phyloP scores from a whole-genome alignment of 2,797 vertebrate genomes.

The Scleropages formosus region DNA sequence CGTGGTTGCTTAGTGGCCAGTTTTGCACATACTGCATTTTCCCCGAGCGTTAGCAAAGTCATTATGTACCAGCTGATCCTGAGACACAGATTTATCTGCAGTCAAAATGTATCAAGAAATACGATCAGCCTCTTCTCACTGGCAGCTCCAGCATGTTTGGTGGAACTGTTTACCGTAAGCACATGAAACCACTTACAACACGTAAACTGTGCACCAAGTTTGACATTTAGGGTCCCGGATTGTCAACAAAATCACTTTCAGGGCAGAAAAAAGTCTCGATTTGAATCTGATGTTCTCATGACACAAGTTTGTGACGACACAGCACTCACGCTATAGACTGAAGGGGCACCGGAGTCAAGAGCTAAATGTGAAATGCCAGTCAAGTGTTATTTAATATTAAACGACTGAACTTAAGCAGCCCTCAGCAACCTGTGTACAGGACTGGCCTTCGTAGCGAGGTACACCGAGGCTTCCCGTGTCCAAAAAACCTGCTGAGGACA shows the following conservation, averaged over 20 bases:
- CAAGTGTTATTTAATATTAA: slow-evolving; percentile 34
- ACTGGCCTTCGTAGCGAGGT: too few species aligned
- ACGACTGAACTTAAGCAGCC: not conserved
- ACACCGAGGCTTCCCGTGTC: too few species aligned
- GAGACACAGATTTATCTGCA: not conserved
- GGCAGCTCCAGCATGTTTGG: slow-evolving; percentile 19
- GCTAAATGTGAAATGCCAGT: slow-evolving; percentile 39
- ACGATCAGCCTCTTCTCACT: slow-evolving; percentile 20
- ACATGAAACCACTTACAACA: slow-evolving; percentile 51
- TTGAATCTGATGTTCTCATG: slow-evolving; percentile 38
- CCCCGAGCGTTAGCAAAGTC: not conserved
- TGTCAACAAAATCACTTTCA: slow-evolving; percentile 45
- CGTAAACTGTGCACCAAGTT: slow-evolving; percentile 51
- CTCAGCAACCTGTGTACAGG: too few species aligned
- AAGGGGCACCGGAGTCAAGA: slow-evolving; percentile 35
- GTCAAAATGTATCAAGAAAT: slow-evolving; percentile 21
- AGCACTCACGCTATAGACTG: slow-evolving; percentile 39
- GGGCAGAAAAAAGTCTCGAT: slow-evolving; percentile 39
- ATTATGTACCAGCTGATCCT: not conserved
- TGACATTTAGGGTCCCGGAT: slow-evolving; percentile 50
- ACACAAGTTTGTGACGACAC: slow-evolving; percentile 48
- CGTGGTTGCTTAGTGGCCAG: not conserved
- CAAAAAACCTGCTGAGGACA: too few species aligned
- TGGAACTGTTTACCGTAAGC: slow-evolving; percentile 45
- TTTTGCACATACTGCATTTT: not conserved